Percentiles rank a stretch among this genome's conserved stretches.
phyloP scores from a whole-genome alignment of 2,888 invertebrate species.

The Stenotaenia linearis region DNA sequence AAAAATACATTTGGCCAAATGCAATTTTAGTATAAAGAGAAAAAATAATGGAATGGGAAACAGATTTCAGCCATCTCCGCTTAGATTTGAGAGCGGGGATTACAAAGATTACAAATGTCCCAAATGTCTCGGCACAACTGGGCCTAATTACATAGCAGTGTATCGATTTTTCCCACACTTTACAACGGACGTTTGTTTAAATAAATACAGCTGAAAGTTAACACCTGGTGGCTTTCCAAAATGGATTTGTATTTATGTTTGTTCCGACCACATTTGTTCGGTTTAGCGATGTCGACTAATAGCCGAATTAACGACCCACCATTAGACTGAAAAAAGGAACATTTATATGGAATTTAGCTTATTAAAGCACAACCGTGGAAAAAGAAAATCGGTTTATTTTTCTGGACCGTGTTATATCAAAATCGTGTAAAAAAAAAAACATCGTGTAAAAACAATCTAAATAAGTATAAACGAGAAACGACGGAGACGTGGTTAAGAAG shows the following conservation, averaged over 20 bases:
- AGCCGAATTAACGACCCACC: background rate
- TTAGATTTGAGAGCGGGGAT: background rate
- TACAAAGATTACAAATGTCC: conserved; percentile 1
- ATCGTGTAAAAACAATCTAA: too few relatives aligned
- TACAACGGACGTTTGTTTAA: background rate
- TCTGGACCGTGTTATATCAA: too few relatives aligned
- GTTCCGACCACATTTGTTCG: background rate
- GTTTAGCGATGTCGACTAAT: background rate
- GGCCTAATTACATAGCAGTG: background rate
- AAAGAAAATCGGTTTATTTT: too few relatives aligned
- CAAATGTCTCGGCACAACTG: conserved; percentile 5
- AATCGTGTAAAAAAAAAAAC: too few relatives aligned
- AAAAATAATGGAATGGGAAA: background rate
- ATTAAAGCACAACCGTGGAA: too few relatives aligned
- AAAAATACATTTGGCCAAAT: background rate
- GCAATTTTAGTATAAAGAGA: background rate
- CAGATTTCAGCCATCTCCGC: background rate
- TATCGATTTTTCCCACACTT: conserved; percentile 10
- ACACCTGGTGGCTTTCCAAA: background rate
- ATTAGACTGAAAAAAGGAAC: background rate
- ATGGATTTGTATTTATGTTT: background rate
- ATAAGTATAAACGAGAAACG: too few relatives aligned
- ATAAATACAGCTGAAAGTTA: background rate
- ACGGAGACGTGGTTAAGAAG: too few relatives aligned
- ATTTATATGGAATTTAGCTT: too few relatives aligned